A percentile compares a stretch with the other conserved stretches of the same genome.
Conservation (phyloP, 2,113 vertebrate species). For the Oncorhynchus tshawytscha region DNA sequence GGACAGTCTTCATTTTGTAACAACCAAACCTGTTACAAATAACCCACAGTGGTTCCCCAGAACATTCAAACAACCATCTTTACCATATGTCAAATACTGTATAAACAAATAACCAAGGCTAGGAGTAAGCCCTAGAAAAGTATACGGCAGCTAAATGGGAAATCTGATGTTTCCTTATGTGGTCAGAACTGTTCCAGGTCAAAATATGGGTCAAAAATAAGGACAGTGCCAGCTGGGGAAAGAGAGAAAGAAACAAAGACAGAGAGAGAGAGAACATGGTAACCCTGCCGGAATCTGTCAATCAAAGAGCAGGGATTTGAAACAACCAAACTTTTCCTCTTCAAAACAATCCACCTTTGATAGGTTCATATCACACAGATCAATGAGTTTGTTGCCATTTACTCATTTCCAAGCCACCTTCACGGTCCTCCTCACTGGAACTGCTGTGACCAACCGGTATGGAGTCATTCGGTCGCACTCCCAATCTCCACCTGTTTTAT, state of each 20-base stretch:
- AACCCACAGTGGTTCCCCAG: too few relatives aligned
- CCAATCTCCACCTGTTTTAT: conserved; percentile 20
- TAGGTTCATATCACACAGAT: conserved; percentile 30
- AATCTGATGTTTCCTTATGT: not conserved
- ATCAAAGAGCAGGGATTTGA: conserved; percentile 30
- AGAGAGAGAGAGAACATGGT: conserved; percentile 2
- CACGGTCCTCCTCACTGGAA: not conserved
- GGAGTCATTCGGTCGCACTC: not conserved
- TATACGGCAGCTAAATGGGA: too few relatives aligned
- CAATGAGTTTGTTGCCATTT: conserved; percentile 3
- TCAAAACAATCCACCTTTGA: conserved; percentile 49
- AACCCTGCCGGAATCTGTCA: not conserved
- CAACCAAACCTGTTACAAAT: too few relatives aligned
- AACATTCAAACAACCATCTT: too few relatives aligned
- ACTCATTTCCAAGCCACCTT: not conserved
- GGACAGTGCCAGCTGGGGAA: conserved; percentile 41
- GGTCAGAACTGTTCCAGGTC: conserved; percentile 40
- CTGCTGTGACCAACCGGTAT: not conserved
- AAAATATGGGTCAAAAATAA: conserved; percentile 57
- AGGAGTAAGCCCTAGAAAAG: too few relatives aligned
- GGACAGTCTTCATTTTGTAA: too few relatives aligned
- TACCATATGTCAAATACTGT: too few relatives aligned
- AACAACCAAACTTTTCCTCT: conserved; percentile 39
- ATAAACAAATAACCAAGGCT: too few relatives aligned
- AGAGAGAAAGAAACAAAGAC: conserved; percentile 4